Evolutionary conservation across 2,888 invertebrate genomes (phyloP).

Genomic region (Netelia melanura): DNA sequence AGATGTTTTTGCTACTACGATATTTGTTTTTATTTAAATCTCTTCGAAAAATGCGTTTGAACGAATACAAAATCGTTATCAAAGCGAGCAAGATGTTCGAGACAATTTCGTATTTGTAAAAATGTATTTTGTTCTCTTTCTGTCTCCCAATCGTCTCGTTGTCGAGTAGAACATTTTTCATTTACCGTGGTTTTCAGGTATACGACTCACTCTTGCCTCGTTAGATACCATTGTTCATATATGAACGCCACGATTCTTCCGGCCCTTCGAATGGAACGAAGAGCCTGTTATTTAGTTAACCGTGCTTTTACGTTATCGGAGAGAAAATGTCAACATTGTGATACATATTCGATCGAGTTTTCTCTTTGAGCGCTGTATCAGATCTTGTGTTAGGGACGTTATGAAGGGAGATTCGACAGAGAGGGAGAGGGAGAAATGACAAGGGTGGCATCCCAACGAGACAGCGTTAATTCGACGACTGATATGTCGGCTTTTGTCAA

Average conservation of each 20-base stretch:
- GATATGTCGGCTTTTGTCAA: background rate
- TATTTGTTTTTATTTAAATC: too few species aligned
- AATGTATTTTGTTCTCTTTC: too few species aligned
- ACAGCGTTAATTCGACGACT: background rate
- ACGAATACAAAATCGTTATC: too few species aligned
- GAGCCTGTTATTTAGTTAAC: background rate
- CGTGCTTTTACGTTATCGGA: too few species aligned
- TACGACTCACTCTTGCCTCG: background rate
- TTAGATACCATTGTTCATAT: background rate
- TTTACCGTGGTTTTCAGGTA: background rate
- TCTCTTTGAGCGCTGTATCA: background rate
- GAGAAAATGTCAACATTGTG: too few species aligned
- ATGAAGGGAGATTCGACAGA: background rate
- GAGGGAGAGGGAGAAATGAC: background rate
- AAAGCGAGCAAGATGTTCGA: too few species aligned
- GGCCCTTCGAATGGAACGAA: too few species aligned
- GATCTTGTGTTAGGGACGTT: background rate
- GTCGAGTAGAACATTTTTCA: background rate
- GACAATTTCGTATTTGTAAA: too few species aligned
- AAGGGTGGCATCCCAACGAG: background rate
- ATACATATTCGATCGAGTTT: background rate
- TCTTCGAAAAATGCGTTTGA: too few species aligned
- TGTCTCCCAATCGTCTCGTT: too few species aligned
- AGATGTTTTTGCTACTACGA: too few species aligned
- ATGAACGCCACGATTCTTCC: background rate